Percentiles rank a stretch among this genome's conserved stretches.
Conservation (phyloP, 2,888 invertebrate genomes). For the Strigamia transsilvanica region DNA sequence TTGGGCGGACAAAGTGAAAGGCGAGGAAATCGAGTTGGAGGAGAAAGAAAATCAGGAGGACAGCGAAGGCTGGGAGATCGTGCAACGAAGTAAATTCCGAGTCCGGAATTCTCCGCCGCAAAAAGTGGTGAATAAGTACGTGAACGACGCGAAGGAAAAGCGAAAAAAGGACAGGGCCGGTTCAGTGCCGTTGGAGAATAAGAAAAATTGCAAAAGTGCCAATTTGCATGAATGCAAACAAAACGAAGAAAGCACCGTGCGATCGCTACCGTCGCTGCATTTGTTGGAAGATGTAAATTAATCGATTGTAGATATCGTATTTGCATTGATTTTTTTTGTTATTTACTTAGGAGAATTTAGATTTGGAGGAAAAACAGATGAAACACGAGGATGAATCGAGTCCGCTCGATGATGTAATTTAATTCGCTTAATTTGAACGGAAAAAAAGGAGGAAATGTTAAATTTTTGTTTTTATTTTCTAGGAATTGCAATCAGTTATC, state of each 20-base stretch:
- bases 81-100: slow-evolving; percentile 73
- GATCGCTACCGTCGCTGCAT: slow-evolving; percentile 11
- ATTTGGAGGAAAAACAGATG: not conserved
- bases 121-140: slow-evolving; percentile 51
- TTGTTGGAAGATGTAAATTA: not conserved
- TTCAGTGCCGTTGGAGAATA: slow-evolving; percentile 17
- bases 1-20: not conserved
- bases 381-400: not conserved
- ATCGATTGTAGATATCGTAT: not conserved
- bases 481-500: slow-evolving; percentile 66
- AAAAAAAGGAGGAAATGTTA: not conserved
- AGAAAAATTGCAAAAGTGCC: not conserved
- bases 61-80: slow-evolving; percentile 82
- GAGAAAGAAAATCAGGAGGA: slow-evolving; percentile 6
- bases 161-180: slow-evolving; percentile 1
- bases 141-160: not conserved
- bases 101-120: slow-evolving; percentile 66
- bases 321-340: not conserved
- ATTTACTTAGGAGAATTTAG: not conserved
- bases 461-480: not conserved
- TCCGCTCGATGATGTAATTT: slow-evolving; percentile 21
- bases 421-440: not conserved
- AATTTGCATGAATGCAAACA: not conserved
- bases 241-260: not conserved
- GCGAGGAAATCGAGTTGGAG: not conserved